Evolutionary conservation across 2,888 invertebrate genomes (phyloP).

Genomic region (Chironomus tentans): DNA sequence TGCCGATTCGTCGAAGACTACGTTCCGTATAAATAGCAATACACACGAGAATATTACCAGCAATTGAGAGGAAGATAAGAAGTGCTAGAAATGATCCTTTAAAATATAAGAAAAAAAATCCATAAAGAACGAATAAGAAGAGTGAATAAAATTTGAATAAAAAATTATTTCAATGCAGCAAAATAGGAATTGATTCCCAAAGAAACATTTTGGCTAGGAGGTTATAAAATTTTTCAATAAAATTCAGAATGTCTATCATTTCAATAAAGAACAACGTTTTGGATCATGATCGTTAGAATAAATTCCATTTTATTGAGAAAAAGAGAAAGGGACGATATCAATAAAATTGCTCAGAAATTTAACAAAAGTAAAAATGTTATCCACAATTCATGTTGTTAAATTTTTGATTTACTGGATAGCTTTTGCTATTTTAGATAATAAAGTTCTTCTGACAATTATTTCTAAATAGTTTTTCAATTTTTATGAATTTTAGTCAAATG

Average conservation of each 20-base stretch:
- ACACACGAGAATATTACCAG: slow-evolving; percentile 94
- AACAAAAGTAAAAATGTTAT: too few relatives aligned
- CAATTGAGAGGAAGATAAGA: slow-evolving; percentile 87
- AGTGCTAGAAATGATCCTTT: slow-evolving; percentile 58
- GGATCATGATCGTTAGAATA: background rate
- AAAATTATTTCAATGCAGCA: background rate
- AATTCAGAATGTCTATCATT: too few relatives aligned
- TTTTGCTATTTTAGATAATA: too few relatives aligned
- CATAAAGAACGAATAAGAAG: background rate
- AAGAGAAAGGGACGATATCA: background rate
- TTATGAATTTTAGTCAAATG: too few relatives aligned
- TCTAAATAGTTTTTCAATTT: too few relatives aligned
- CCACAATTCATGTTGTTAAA: too few relatives aligned
- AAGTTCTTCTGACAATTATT: too few relatives aligned
- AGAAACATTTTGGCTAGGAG: too few relatives aligned
- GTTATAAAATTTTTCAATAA: too few relatives aligned
- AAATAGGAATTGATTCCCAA: too few relatives aligned
- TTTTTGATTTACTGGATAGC: too few relatives aligned
- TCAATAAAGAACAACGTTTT: background rate
- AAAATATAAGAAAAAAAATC: background rate
- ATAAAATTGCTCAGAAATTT: background rate
- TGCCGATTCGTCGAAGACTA: slow-evolving; percentile 77
- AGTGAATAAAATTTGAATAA: background rate
- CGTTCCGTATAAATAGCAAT: slow-evolving; percentile 96
- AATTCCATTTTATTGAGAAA: background rate